Base-by-base conservation (phyloP, 2,113 vertebrate species). In the Phyllostomus discolor region DNA sequence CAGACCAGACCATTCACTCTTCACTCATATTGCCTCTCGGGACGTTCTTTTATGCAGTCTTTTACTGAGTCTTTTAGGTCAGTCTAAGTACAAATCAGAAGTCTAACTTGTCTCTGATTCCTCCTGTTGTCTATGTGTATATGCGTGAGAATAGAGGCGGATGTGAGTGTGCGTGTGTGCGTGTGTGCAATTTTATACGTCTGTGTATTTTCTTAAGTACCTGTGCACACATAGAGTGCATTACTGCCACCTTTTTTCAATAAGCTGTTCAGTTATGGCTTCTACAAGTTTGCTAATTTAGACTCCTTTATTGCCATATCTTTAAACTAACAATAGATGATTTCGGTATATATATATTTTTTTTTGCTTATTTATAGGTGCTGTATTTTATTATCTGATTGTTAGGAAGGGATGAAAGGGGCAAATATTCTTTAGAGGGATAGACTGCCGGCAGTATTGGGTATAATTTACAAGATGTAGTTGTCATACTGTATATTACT, bases 371-470 rank as follows among this genome's bases (percentile, higher is more conserved):
- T 99, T 99, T 99, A 99, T 99, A 99, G 99, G 99, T 99, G 99
- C 99, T 99, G 99, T 99, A 99, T 99, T 99, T 99, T 99, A 99
- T 99, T 99, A 99, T 99, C 99, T 99, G 99, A 99, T 99, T 99
- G 99, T 99, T 99, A 99, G 99, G 99, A 99, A 99, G 99, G 99
- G 99, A 99, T 99, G 99, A 99, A 99, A 99, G 99, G 99, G 99
- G 99, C 99, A 99, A 99, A 99, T 99, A 99, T 99, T 99, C 99
- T 99, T 99, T 99, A 99, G 99, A 99, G 99, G 99, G 99, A 99
- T 99, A 99, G 99, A 99, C 99, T 99, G 99, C 99, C 99, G 99
- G 99, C 99, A 99, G 99, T 99, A 99, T 99, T 99, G 99, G 99
- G 99, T 99, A 99, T 99, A 99, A 99, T 99, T 99, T 99, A 99